Evolutionary conservation across 1,140 invertebrate species (phyloP).

Genomic region (Papilio xuthus): DNA sequence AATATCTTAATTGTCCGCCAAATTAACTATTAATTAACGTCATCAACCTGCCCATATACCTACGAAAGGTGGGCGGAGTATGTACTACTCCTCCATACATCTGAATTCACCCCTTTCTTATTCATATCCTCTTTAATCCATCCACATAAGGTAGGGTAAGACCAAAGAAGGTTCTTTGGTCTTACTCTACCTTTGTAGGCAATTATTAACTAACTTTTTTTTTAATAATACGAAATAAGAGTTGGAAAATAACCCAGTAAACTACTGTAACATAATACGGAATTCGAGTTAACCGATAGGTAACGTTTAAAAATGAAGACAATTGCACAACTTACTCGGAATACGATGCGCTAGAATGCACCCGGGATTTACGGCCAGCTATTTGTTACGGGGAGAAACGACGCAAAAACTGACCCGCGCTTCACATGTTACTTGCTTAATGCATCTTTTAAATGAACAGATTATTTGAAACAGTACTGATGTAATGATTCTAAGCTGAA

Average conservation of each 20-base stretch:
- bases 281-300: conserved; percentile 14
- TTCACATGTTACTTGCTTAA: conserved; percentile 30
- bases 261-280: conserved; percentile 39
- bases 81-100: too few relatives aligned
- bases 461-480: not conserved
- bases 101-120: too few relatives aligned
- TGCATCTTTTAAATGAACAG: not conserved
- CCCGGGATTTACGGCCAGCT: conserved; percentile 32
- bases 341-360: conserved; percentile 32
- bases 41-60: too few relatives aligned
- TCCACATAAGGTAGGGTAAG: too few relatives aligned
- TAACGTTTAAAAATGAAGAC: conserved; percentile 35
- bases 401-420: conserved; percentile 30
- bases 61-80: too few relatives aligned
- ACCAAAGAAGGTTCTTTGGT: too few relatives aligned
- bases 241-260: conserved; percentile 15
- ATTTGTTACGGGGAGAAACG: conserved; percentile 28
- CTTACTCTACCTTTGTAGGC: too few relatives aligned
- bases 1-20: too few relatives aligned
- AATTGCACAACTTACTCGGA: conserved; percentile 32
- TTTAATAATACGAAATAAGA: not conserved
- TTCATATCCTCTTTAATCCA: too few relatives aligned
- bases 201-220: too few relatives aligned
- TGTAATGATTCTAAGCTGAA: too few relatives aligned
- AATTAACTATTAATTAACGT: too few relatives aligned